phyloP scores from a whole-genome alignment of 2,797 vertebrate species.

The Bovichtus variegatus region DNA sequence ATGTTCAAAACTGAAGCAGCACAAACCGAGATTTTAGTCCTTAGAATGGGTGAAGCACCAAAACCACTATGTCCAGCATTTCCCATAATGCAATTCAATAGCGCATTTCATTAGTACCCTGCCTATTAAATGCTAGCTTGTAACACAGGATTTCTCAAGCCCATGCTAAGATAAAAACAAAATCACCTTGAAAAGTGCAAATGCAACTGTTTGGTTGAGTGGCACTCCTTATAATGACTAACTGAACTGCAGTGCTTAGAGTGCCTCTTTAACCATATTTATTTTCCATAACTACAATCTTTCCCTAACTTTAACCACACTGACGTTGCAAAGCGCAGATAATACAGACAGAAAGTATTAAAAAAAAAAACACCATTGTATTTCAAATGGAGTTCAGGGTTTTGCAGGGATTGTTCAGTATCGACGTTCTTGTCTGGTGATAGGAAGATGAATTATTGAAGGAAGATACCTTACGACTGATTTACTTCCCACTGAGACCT shows the following conservation, averaged over 20 bases:
- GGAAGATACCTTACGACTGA: neutral
- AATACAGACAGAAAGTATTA: neutral
- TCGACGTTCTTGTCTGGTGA: neutral
- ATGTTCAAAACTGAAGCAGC: too few relatives aligned
- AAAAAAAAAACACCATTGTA: neutral
- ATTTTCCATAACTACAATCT: neutral
- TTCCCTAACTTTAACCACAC: neutral
- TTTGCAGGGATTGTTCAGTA: neutral
- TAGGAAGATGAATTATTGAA: neutral
- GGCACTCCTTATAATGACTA: neutral
- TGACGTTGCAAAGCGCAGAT: neutral
- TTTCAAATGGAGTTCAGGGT: neutral
- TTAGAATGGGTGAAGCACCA: neutral
- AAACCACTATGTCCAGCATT: neutral
- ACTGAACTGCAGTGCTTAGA: neutral
- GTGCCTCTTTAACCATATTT: too few relatives aligned
- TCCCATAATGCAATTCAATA: neutral
- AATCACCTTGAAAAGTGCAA: neutral
- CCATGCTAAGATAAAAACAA: neutral
- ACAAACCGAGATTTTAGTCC: neutral
- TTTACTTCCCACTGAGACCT: neutral
- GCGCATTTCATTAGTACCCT: neutral
- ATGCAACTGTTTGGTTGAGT: neutral
- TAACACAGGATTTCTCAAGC: neutral
- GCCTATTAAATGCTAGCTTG: neutral